phyloP scores from a whole-genome alignment of 2,113 vertebrate genomes.

The Monopterus albus region DNA sequence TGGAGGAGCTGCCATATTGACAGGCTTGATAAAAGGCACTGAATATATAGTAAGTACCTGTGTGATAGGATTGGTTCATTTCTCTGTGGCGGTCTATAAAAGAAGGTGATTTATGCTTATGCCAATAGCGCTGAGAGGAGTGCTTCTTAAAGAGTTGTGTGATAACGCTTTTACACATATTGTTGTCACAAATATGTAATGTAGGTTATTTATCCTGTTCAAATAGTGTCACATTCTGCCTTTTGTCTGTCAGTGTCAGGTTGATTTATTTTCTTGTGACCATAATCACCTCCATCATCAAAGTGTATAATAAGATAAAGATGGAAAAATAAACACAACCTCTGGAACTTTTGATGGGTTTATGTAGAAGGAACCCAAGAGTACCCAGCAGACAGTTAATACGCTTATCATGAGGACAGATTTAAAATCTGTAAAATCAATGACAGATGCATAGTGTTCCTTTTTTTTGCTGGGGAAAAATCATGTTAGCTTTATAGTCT shows the following conservation, averaged over 20 bases:
- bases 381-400: conserved; percentile 43
- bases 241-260: conserved; percentile 13
- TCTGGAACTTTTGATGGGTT: conserved; percentile 1
- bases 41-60: conserved; percentile 22
- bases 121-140: conserved; percentile 22
- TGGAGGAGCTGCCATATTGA: conserved; percentile 6
- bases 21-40: conserved; percentile 16
- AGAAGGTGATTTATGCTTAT: conserved; percentile 36
- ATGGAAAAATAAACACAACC: background rate
- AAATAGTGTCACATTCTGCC: background rate
- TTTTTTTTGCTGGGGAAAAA: conserved; percentile 29
- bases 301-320: conserved; percentile 12
- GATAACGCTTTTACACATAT: conserved; percentile 31
- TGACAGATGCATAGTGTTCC: conserved; percentile 59
- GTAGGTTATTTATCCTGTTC: background rate
- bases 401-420: conserved; percentile 43
- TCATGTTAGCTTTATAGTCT: conserved; percentile 33
- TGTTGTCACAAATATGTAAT: conserved; percentile 37
- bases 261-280: conserved; percentile 20
- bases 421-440: conserved; percentile 55
- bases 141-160: conserved; percentile 32
- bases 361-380: conserved; percentile 16
- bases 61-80: conserved; percentile 11
- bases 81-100: conserved; percentile 30
- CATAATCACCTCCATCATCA: background rate